phyloP scores from a whole-genome alignment of 2,888 invertebrate species.

The Tribolium freemani region DNA sequence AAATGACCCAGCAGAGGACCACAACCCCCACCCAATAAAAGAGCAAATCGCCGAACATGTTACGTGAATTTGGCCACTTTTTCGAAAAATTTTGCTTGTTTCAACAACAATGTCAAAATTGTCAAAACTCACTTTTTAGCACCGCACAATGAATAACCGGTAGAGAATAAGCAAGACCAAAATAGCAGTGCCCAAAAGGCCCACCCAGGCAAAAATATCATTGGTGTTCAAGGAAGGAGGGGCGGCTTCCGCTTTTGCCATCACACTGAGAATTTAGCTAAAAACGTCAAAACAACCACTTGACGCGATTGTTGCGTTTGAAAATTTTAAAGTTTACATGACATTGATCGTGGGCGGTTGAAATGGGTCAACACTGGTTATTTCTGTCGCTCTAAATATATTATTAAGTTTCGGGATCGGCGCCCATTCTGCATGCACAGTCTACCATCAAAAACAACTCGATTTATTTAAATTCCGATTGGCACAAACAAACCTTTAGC shows the following conservation, averaged over 20 bases:
- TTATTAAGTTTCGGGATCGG: constrained; percentile 47
- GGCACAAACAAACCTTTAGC: constrained; percentile 79
- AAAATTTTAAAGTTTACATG: constrained; percentile 32
- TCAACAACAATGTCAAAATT: neutral
- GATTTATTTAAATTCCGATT: constrained; percentile 39
- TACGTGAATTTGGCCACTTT: neutral
- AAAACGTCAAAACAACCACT: neutral
- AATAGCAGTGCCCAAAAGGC: neutral
- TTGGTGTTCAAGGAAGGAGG: neutral
- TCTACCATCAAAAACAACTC: constrained; percentile 40
- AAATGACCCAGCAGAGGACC: constrained; percentile 36
- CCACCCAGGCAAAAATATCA: neutral
- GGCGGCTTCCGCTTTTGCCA: neutral
- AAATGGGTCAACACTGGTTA: constrained; percentile 62
- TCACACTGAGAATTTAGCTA: neutral
- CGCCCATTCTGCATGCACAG: constrained; percentile 49
- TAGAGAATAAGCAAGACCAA: neutral
- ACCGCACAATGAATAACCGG: neutral
- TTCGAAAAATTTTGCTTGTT: neutral
- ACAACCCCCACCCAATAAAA: constrained; percentile 44
- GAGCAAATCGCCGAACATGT: neutral
- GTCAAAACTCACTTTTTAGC: neutral
- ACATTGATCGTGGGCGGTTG: constrained; percentile 56
- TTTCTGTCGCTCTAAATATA: constrained; percentile 55
- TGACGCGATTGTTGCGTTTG: neutral